Conservation (phyloP, 2,113 vertebrate genomes). For the Grantiella picta region DNA sequence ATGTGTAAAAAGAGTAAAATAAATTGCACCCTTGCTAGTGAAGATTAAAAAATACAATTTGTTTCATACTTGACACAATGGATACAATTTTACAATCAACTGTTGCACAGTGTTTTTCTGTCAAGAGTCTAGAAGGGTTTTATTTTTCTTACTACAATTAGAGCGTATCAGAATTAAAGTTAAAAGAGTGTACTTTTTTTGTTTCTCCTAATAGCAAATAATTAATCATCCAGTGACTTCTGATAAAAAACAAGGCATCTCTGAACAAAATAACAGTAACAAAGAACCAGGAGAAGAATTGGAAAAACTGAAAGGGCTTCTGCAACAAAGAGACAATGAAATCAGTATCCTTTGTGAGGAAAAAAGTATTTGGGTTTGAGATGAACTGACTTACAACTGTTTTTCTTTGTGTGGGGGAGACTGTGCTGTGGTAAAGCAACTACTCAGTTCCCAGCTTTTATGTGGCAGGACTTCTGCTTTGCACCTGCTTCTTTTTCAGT, state of each 20-base stretch:
- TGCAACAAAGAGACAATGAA: constrained; percentile 89
- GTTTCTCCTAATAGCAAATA: constrained; percentile 66
- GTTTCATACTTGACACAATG: not conserved
- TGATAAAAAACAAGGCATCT: not conserved
- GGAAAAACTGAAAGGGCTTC: constrained; percentile 77
- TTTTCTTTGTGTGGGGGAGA: not conserved
- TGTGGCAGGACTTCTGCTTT: not conserved
- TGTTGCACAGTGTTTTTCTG: not conserved
- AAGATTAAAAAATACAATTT: not conserved
- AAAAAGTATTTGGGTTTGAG: not conserved
- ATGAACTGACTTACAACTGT: not conserved
- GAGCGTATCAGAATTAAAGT: not conserved
- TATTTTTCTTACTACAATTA: not conserved
- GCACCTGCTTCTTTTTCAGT: not conserved
- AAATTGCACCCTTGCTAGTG: not conserved
- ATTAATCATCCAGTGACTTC: constrained; percentile 54
- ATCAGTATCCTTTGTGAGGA: constrained; percentile 90
- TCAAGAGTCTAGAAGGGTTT: not conserved
- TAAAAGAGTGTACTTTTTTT: not conserved
- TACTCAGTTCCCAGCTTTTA: not conserved
- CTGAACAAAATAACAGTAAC: not conserved
- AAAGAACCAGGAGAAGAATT: constrained; percentile 54
- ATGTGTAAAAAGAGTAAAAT: not conserved
- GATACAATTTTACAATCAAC: not conserved
- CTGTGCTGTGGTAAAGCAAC: not conserved